These are phyloP conservation scores for Alexandromys fortis DNA, from an alignment of 2,113 vertebrate species.

Conservation along the genomic window DNA sequence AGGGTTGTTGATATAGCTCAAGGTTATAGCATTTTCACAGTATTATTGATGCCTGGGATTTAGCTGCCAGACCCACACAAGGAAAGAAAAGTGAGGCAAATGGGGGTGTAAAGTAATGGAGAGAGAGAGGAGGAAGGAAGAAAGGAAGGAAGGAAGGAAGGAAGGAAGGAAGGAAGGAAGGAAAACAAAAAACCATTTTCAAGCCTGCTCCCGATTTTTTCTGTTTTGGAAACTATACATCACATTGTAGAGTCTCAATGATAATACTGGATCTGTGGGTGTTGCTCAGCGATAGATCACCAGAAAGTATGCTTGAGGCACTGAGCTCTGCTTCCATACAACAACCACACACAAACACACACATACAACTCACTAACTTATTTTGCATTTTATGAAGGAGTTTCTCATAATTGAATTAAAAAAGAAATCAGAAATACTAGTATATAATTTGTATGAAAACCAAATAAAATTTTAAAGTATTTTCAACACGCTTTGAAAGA, in stretches of 20 bases:
- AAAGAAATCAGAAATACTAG: not conserved
- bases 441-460: not conserved
- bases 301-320: too few relatives aligned
- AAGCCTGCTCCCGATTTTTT: not conserved
- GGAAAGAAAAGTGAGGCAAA: not conserved
- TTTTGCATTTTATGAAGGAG: not conserved
- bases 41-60: not conserved
- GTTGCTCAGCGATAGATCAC: not conserved
- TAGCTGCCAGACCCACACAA: not conserved
- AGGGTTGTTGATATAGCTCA: not conserved
- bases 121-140: not conserved
- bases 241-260: too few relatives aligned
- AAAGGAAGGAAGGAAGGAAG: not conserved
- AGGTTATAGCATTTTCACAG: not conserved
- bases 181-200: not conserved
- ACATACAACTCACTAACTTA: not conserved
- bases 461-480: not conserved
- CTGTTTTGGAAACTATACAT: not conserved
- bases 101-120: not conserved
- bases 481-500: not conserved
- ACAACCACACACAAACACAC: not conserved
- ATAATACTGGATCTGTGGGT: not conserved
- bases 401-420: not conserved
- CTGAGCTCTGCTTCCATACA: not conserved
- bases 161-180: not conserved